Conservation (phyloP, 1,140 invertebrate species). For the Antheraea pernyi region DNA sequence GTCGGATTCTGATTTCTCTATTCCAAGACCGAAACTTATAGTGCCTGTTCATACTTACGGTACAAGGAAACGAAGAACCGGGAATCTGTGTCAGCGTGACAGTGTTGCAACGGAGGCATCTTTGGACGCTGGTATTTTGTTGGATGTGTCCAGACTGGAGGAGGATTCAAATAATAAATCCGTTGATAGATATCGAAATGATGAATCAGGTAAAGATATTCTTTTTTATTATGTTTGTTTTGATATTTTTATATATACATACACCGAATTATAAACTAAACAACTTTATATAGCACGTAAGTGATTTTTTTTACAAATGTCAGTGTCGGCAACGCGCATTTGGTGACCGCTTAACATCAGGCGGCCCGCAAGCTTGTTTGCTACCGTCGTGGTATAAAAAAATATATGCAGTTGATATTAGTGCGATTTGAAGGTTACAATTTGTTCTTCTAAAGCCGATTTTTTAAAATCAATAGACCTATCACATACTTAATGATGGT, state of each 20-base stretch:
- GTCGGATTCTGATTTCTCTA: conserved; percentile 85
- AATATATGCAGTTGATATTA: too few relatives aligned
- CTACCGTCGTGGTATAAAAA: too few relatives aligned
- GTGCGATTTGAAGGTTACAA: too few relatives aligned
- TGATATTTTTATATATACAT: background rate
- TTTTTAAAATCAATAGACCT: too few relatives aligned
- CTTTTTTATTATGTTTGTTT: background rate
- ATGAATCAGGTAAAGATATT: conserved; percentile 53
- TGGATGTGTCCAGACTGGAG: conserved; percentile 63
- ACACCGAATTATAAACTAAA: too few relatives aligned
- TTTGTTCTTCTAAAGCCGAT: too few relatives aligned
- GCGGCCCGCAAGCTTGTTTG: too few relatives aligned
- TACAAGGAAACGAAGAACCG: conserved; percentile 87
- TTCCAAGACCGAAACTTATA: conserved; percentile 90
- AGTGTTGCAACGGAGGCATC: conserved; percentile 67
- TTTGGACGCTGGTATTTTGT: conserved; percentile 62
- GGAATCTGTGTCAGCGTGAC: conserved; percentile 81
- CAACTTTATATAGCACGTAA: too few relatives aligned
- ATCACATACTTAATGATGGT: too few relatives aligned
- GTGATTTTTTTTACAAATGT: too few relatives aligned
- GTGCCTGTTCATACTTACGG: conserved; percentile 93
- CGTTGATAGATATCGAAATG: conserved; percentile 45
- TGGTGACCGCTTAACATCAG: too few relatives aligned
- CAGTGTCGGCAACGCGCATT: too few relatives aligned
- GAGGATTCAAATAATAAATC: conserved; percentile 49